Percentiles rank a stretch among this genome's conserved stretches.
Conservation (phyloP, 2,797 vertebrate species). For the Sarcophilus harrisii region DNA sequence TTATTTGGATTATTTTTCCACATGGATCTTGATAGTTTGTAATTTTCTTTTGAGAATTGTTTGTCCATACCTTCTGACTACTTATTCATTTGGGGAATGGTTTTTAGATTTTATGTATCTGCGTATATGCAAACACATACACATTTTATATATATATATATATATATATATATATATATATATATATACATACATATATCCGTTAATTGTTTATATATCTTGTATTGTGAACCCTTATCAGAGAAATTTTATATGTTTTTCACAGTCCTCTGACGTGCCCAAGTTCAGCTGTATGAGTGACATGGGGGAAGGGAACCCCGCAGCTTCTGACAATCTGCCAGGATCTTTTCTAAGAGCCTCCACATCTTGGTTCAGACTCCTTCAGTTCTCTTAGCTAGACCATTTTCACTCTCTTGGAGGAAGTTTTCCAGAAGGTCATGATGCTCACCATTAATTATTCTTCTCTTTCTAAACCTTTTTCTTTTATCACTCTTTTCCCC, state of each 20-base stretch:
- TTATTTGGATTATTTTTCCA: neutral
- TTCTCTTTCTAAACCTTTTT: conserved; percentile 15
- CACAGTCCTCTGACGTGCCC: neutral
- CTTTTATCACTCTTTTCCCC: neutral
- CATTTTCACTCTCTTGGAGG: conserved; percentile 13
- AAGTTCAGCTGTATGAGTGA: conserved; percentile 25
- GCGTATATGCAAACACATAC: neutral
- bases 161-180: neutral
- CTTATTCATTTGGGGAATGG: neutral
- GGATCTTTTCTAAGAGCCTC: conserved; percentile 16
- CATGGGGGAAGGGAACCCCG: neutral
- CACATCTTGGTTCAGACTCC: conserved; percentile 3
- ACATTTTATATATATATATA: neutral
- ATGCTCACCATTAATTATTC: conserved; percentile 41
- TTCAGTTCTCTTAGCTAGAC: conserved; percentile 31
- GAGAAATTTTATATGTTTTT: neutral
- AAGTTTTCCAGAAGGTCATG: conserved; percentile 52
- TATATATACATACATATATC: neutral
- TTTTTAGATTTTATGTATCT: neutral
- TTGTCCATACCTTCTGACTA: neutral
- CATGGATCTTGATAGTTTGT: neutral
- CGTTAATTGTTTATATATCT: neutral
- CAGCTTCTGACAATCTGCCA: neutral
- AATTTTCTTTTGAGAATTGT: neutral
- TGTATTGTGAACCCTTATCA: neutral